Base-by-base conservation (phyloP, 2,113 vertebrate genomes). In the Balaeniceps rex region DNA sequence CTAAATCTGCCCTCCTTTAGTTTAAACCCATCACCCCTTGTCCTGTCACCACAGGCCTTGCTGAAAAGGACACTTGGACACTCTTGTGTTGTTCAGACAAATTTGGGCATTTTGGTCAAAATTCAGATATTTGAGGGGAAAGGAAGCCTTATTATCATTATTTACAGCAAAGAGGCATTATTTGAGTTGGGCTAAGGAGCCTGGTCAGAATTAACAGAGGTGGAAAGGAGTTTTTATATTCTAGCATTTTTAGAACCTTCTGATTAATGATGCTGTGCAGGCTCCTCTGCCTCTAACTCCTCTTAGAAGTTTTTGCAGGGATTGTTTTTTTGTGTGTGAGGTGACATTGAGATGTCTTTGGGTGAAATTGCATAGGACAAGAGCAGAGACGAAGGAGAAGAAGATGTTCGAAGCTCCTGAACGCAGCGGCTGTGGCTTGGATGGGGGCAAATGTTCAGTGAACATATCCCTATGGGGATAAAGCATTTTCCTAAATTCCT, bases 241-340 rank as follows among this genome's bases (percentile, higher is more conserved):
- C 12, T 31, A 22, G 8, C n/a, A 19, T 4, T 70, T 78, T 84
- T 63, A 23, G 40, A 19, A 24, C 8, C 14, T 60, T 60, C 7
- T 33, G n/a, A 63, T 74, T 81, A 58, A 54, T 42, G 42, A 44
- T 31, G 8, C 1, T 40, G 6, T 0, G 1, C 0, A 0, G 26
- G 8, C 4, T 82, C 66, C 25, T 58, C 28, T 61, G 14, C 18
- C 12, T 80, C 58, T 72, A 15, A 83, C 66, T 55, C 3, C 4
- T 36, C 29, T 58, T 29, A 10, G 21, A 70, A 34, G 31, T 42
- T 38, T 18, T 75, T 55, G 14, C 19, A 57, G 19, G 9, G 9
- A 36, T 51, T 31, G 3, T 0, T 14, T 68, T 68, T 38, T 52
- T 57, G 3, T 71, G 29, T 40, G 16, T 54, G 51, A 74, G 24